Evolutionary conservation across 2,888 invertebrate genomes (phyloP).

Genomic region (Poecilobothrus nobilitatus): DNA sequence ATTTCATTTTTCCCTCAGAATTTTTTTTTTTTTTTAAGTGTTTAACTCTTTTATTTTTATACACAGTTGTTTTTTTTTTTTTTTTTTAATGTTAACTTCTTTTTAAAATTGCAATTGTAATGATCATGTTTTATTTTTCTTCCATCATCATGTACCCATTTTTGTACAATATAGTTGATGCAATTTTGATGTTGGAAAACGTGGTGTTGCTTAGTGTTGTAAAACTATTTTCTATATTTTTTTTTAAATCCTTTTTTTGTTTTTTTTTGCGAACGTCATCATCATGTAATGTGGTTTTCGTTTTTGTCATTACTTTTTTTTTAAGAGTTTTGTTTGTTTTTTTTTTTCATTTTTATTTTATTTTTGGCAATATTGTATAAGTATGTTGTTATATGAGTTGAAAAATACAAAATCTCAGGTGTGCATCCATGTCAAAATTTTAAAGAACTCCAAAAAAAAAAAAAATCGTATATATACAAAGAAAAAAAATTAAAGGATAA

Average conservation of each 20-base stretch:
- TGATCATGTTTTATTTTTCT: background rate
- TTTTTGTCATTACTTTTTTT: background rate
- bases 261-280: background rate
- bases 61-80: background rate
- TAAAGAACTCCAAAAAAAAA: background rate
- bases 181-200: background rate
- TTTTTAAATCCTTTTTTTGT: background rate
- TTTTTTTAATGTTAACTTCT: background rate
- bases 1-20: too few species aligned
- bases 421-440: conserved; percentile 4
- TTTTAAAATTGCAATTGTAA: background rate
- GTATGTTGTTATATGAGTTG: background rate
- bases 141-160: background rate
- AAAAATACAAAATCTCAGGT: background rate
- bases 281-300: conserved; percentile 1
- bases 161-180: background rate
- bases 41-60: too few species aligned
- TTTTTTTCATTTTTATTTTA: background rate
- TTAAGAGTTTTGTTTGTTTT: background rate
- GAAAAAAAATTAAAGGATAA: background rate
- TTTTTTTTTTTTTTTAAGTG: background rate
- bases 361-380: background rate
- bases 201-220: background rate
- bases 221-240: background rate
- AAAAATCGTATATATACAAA: background rate